Base-by-base conservation (phyloP, 2,797 vertebrate genomes). In the Silurus lanzhouensis region DNA sequence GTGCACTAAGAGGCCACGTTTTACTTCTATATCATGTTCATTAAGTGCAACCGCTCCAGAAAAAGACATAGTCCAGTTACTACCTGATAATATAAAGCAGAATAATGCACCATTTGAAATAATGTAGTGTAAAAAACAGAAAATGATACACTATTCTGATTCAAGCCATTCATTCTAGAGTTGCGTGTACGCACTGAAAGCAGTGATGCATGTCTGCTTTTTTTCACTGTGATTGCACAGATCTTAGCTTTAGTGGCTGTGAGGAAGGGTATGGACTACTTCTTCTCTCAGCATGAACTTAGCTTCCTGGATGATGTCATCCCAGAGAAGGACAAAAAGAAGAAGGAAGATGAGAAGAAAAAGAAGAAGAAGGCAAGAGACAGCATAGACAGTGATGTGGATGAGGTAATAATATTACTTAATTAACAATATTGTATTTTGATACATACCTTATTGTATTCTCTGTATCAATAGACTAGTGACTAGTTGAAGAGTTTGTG, bases 271-370 rank as follows among this genome's bases (percentile, higher is more conserved):
- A 97, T 99, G 98, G 98, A 99, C 93, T 98, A 96, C 94, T 86
- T 98, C 92, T 98, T 98, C 94, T 97, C 98, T 68, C 98, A 99
- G 92, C 97, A 98, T 0, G 97, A 99, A 90, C 96, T 99, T 85
- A 94, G 98, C 92, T 99, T 98, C 92, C 95, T 99, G 25, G 98
- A 99, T 0, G 98, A 99, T 25, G 96, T 99, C 86, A 99, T 99
- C 93, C 98, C 98, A 61, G 98, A 99, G 93, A 99, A 99, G 90
- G 98, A 99, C 92, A 99, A 99, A 95, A 99, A 99, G 89, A 99
- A 99, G 94, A 99, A 98, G 82, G 98, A 99, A 89, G 98, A 99
- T 0, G 98, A 99, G 88, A 99, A 98, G 94, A 97, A 96, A 91
- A 98, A 97, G 90, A 99, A 99, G 79, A 97, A 96, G 88, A 96